A percentile compares a stretch with the other conserved stretches of the same genome.
Evolutionary conservation across 1,140 invertebrate genomes (phyloP).

Genomic region (Calliphora vicina): DNA sequence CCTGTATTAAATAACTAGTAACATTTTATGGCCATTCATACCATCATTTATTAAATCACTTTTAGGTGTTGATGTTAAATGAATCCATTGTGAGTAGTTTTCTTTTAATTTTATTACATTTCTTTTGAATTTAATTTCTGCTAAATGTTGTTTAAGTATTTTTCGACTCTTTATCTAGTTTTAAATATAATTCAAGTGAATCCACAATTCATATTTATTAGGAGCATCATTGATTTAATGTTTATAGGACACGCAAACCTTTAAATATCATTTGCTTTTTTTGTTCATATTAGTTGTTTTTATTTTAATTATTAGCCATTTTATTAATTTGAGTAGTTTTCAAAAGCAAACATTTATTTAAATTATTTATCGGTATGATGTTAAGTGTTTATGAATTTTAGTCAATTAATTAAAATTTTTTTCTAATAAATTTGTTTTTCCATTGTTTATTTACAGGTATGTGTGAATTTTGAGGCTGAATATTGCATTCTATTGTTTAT

Average conservation of each 20-base stretch:
- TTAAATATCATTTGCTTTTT: neutral
- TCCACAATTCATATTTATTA: neutral
- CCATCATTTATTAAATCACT: neutral
- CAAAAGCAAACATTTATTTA: neutral
- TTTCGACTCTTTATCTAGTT: neutral
- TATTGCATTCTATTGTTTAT: no score
- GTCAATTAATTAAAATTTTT: neutral
- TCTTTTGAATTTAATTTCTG: neutral
- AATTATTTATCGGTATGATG: neutral
- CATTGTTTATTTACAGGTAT: neutral
- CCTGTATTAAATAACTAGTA: neutral
- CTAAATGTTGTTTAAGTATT: neutral
- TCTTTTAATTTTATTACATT: neutral
- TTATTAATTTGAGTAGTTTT: slow-evolving; percentile 9
- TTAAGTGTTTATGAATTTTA: neutral
- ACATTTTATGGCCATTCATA: neutral
- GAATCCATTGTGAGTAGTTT: neutral
- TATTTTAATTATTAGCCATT: neutral
- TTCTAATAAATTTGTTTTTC: neutral
- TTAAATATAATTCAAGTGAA: neutral
- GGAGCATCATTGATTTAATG: neutral
- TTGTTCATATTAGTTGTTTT: neutral
- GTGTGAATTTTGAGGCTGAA: neutral
- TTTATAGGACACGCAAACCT: neutral
- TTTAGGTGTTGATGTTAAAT: no score